phyloP scores from a whole-genome alignment of 2,797 vertebrate species.

The Glyptemys insculpta region DNA sequence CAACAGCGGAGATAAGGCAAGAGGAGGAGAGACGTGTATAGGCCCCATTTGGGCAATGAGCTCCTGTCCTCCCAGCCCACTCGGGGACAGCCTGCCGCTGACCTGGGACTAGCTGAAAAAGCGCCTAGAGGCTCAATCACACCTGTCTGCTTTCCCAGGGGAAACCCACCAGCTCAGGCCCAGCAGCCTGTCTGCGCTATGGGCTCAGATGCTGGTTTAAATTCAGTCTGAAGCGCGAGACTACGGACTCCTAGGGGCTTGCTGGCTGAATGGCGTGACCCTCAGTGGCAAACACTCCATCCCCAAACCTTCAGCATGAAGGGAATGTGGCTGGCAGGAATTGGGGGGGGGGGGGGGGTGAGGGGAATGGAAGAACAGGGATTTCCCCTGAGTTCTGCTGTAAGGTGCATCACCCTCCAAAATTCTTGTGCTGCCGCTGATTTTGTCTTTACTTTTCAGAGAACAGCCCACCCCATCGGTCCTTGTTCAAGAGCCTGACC shows the following conservation, averaged over 20 bases:
- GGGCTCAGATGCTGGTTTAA: neutral
- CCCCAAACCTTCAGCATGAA: neutral
- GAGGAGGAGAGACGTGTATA: neutral
- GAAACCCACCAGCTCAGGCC: neutral
- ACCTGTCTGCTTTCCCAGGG: neutral
- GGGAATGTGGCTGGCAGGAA: neutral
- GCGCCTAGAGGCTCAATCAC: neutral
- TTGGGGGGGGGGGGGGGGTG: fast-evolving
- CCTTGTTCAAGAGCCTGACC: neutral
- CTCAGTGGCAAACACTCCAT: neutral
- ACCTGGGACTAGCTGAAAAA: neutral
- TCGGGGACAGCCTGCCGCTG: neutral
- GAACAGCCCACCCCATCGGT: neutral
- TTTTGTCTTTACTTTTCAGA: neutral
- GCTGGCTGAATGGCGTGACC: neutral
- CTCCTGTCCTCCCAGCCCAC: neutral
- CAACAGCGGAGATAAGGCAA: neutral
- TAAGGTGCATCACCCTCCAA: neutral
- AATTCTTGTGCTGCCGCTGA: neutral
- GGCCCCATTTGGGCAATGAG: neutral
- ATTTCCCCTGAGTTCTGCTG: neutral
- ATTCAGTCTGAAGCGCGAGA: neutral
- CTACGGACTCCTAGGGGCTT: neutral
- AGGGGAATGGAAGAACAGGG: neutral
- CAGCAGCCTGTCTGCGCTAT: neutral